phyloP scores from a whole-genome alignment of 2,113 vertebrate genomes.

The Corydoras sp. region DNA sequence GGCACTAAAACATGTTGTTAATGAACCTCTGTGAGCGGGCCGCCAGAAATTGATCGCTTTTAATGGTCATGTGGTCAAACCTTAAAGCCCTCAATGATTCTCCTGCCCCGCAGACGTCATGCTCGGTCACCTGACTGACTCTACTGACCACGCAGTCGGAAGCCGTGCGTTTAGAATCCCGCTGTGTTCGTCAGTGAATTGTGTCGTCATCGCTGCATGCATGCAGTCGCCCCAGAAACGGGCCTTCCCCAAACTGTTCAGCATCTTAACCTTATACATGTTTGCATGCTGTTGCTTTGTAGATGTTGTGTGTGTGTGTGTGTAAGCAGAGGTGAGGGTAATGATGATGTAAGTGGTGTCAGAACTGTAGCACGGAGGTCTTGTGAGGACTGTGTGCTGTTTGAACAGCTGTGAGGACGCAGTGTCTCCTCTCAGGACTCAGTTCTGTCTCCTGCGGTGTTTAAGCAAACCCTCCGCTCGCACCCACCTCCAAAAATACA shows the following conservation, averaged over 20 bases:
- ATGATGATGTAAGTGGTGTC: constrained; percentile 12
- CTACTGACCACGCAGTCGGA: not conserved
- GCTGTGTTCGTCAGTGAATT: no score
- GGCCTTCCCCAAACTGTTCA: no score
- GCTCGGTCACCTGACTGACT: not conserved
- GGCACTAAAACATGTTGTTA: not conserved
- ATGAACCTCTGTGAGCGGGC: not conserved
- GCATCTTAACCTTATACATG: no score
- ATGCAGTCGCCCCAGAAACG: no score
- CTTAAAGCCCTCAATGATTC: not conserved
- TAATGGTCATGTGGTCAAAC: not conserved
- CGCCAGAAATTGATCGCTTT: not conserved
- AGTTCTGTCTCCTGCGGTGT: constrained; percentile 27
- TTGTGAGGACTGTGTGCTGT: constrained; percentile 29
- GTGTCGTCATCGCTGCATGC: no score
- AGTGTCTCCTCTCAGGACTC: constrained; percentile 35
- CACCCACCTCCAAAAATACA: constrained; percentile 8
- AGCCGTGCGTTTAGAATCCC: no score
- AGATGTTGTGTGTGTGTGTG: no score
- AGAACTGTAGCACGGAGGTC: no score
- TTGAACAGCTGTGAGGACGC: constrained; percentile 56
- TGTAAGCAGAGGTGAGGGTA: no score
- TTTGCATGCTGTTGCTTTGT: no score
- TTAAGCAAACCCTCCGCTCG: constrained; percentile 33
- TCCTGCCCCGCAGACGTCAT: no score